Conservation (phyloP, 2,888 invertebrate species). For the Timandra comae region DNA sequence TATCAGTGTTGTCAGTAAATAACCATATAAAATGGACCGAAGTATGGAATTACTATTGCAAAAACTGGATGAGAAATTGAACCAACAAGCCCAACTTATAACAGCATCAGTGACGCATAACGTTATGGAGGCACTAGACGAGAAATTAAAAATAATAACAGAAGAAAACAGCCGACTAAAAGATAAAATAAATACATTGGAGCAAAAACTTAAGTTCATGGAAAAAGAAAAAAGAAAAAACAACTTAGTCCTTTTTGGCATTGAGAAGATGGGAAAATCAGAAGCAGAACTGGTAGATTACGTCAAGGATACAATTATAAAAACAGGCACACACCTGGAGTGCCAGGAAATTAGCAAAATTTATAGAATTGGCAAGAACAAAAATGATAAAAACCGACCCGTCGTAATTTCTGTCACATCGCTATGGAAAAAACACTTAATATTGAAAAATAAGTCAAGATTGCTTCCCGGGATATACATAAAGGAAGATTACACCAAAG, state of each 20-base stretch:
- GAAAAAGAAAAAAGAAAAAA: conserved; percentile 7
- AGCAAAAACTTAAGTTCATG: conserved; percentile 2
- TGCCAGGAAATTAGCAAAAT: conserved; percentile 2
- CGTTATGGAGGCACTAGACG: no score
- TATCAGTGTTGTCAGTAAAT: no score
- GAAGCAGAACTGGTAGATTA: not conserved
- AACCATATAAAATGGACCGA: no score
- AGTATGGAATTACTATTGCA: no score
- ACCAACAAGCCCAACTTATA: not conserved
- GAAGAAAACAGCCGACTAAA: conserved; percentile 6
- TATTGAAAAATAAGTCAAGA: not conserved
- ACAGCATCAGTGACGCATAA: not conserved
- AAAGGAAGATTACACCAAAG: conserved; percentile 2
- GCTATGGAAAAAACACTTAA: not conserved
- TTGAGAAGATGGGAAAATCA: conserved; percentile 1
- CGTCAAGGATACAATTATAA: not conserved
- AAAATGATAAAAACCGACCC: not conserved
- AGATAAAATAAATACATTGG: not conserved
- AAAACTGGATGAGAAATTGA: not conserved
- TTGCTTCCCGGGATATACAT: not conserved
- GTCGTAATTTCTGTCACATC: not conserved
- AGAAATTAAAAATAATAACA: conserved; percentile 1
- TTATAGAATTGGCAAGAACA: not conserved
- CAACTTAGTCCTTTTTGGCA: conserved; percentile 7
- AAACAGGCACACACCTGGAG: not conserved